These are phyloP conservation scores for Danio jaintianensis DNA, from an alignment of 2,797 vertebrate species.

Conservation along the genomic window DNA sequence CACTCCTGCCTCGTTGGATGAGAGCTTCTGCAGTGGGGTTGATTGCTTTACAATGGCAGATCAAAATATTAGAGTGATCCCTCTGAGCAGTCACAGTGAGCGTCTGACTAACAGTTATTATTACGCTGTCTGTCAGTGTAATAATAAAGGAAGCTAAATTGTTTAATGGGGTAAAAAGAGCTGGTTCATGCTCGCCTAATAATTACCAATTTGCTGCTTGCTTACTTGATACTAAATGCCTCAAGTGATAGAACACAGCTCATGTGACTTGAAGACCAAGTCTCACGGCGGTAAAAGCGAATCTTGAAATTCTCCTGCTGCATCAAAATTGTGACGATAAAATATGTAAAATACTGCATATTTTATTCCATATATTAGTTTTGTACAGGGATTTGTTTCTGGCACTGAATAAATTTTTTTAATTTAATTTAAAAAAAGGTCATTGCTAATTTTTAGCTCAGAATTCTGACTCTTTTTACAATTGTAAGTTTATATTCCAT, in stretches of 20 bases:
- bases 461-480: too few species aligned
- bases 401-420: too few species aligned
- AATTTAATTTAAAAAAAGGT: too few species aligned
- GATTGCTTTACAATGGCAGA: conserved; percentile 74
- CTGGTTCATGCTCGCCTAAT: conserved; percentile 13
- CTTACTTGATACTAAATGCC: conserved; percentile 12
- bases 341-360: neutral
- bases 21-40: conserved; percentile 67
- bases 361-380: neutral
- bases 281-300: neutral
- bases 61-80: conserved; percentile 72
- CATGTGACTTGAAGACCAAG: neutral
- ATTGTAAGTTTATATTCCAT: too few species aligned
- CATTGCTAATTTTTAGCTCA: too few species aligned
- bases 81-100: conserved; percentile 65
- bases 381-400: too few species aligned
- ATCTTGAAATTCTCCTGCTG: neutral
- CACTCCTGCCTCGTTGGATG: conserved; percentile 67
- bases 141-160: conserved; percentile 57
- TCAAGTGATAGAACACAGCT: conserved; percentile 9
- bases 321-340: neutral
- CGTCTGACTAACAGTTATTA: conserved; percentile 67
- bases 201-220: conserved; percentile 29
- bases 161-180: conserved; percentile 6
- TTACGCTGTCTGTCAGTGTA: conserved; percentile 69